A percentile compares a stretch with the other conserved stretches of the same genome.
These are phyloP conservation scores for Mesorhabditis spiculigera DNA, from an alignment of 2,888 invertebrate species.

Conservation along the genomic window DNA sequence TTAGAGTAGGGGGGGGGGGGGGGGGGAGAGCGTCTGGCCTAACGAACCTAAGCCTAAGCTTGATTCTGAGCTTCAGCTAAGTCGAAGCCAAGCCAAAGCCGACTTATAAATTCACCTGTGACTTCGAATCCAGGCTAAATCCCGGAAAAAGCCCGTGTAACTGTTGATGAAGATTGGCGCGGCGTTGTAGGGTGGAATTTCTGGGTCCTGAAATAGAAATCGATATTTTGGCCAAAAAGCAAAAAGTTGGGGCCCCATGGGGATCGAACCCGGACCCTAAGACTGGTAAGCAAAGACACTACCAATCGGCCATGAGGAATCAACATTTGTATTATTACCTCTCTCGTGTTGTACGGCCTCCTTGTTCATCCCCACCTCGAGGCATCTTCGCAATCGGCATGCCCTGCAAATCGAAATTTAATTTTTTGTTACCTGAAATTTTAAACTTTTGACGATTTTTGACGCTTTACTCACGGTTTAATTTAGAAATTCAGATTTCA, in stretches of 20 bases:
- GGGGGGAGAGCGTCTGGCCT: too few relatives aligned
- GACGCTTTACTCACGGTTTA: too few relatives aligned
- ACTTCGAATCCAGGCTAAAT: neutral
- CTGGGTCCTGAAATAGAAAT: conserved; percentile 61
- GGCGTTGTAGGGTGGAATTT: conserved; percentile 86
- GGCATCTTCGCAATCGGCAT: conserved; percentile 83
- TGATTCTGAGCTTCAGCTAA: too few relatives aligned
- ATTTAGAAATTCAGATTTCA: too few relatives aligned
- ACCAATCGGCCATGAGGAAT: too few relatives aligned
- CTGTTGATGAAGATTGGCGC: conserved; percentile 60
- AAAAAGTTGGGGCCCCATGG: neutral
- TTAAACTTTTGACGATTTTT: neutral
- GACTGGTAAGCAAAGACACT: neutral
- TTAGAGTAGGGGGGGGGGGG: too few relatives aligned
- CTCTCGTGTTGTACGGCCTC: conserved; percentile 95
- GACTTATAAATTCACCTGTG: neutral
- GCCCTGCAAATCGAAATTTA: conserved; percentile 65
- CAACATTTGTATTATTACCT: too few relatives aligned
- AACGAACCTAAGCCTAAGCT: too few relatives aligned
- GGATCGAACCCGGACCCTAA: too few relatives aligned
- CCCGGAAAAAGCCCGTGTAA: neutral
- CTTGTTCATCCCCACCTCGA: conserved; percentile 85
- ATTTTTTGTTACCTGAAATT: neutral
- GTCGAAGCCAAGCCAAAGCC: neutral
- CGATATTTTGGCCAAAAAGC: neutral